These are phyloP conservation scores for Eupsilia transversa DNA, from an alignment of 2,888 invertebrate genomes.

Conservation along the genomic window DNA sequence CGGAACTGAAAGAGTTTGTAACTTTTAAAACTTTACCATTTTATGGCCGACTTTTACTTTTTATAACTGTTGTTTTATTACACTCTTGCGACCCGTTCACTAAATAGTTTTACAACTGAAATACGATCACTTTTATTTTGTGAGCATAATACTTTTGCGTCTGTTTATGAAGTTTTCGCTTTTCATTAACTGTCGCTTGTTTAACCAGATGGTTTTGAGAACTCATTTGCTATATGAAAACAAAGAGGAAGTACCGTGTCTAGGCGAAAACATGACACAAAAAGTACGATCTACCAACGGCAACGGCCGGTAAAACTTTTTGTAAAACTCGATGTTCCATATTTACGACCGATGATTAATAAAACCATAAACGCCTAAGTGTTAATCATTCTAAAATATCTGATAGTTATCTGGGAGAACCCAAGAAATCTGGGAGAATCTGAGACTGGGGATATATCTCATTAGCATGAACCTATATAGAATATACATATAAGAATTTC, in stretches of 20 bases:
- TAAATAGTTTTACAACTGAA: slow-evolving; percentile 56
- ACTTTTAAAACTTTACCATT: slow-evolving; percentile 57
- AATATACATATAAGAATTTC: slow-evolving; percentile 48
- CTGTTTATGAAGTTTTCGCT: slow-evolving; percentile 42
- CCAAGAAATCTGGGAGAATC: not conserved
- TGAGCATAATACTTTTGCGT: slow-evolving; percentile 17
- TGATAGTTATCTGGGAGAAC: not conserved
- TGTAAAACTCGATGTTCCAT: not conserved
- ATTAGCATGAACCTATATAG: slow-evolving; percentile 14
- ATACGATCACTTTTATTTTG: slow-evolving; percentile 47
- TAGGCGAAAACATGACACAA: slow-evolving; percentile 8
- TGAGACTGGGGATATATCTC: slow-evolving; percentile 6
- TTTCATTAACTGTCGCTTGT: slow-evolving; percentile 22
- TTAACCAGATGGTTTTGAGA: slow-evolving; percentile 25
- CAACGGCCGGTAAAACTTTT: not conserved
- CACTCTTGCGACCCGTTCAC: slow-evolving; percentile 28
- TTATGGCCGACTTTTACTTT: slow-evolving; percentile 74
- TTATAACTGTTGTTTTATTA: slow-evolving; percentile 68
- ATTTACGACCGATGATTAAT: not conserved
- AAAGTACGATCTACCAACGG: not conserved
- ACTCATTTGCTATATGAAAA: not conserved
- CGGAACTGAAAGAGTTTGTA: slow-evolving; percentile 65
- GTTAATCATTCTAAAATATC: not conserved
- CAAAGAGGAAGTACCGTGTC: slow-evolving; percentile 5
- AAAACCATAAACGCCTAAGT: not conserved